Base-by-base conservation (phyloP, 2,888 invertebrate species). In the Harpalus rufipes region DNA sequence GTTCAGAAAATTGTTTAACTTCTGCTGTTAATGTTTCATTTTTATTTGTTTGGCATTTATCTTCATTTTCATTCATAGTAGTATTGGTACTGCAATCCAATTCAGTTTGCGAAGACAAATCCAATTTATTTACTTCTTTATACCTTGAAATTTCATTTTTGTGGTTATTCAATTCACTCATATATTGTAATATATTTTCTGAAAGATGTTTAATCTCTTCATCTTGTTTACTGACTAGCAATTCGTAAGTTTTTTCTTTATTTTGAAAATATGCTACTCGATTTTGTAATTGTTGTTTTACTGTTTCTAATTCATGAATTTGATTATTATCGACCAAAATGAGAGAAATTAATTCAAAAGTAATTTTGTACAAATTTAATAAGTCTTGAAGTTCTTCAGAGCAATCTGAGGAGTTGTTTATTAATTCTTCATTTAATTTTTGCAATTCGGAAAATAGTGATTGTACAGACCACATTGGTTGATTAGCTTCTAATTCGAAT, bases 191-290 rank as follows among this genome's bases (percentile, higher is more conserved):
- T n/a, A 78, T 78, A 58, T 78, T 78, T 58, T 78, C 78, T 12
- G 78, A 78, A 18, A 78, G 32, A 58, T 78, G 78, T 41, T 61
- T 61, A 7, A 81, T 65, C 14, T 81, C 81, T 51, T 81, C 72
- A 56, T 68, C 59, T 56, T 81, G 65, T 18, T 81, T 72, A n/a
- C 39, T 58, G 0, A 65, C 58, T 16, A 81, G 32, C 25, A 68
- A 14, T 16, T 81, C 72, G 32, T 68, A 81, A 58, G 81, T 56
- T 10, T 72, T 51, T 56, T 81, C 59, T 68, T 18, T 72, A 7
- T 68, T 51, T 51, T 51, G 44, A 10, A 51, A 51, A 51, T 51
- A 51, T 12, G 44, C 44, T 10, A 51, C 44, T 51, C 44, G 44
- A 51, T 51, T 51, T 41, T 32, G 51, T 6, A 68, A 10, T 16